Evolutionary conservation across 2,113 vertebrate species (phyloP).

Genomic region (Corynorhinus townsendii): DNA sequence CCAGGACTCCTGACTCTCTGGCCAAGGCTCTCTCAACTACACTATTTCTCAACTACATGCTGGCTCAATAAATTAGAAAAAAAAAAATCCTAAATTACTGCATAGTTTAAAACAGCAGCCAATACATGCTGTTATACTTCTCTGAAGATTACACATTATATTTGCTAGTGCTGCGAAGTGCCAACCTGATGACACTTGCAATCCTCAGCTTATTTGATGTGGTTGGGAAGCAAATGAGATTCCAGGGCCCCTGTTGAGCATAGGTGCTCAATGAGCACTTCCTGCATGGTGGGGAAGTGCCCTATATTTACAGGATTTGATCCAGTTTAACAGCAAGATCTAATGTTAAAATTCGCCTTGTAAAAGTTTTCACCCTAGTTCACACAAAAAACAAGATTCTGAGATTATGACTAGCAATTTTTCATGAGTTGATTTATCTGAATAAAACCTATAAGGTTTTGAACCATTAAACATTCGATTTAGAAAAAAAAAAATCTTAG

Average conservation of each 20-base stretch:
- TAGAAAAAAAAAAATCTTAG: neutral
- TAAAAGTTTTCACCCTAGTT: neutral
- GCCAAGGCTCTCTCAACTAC: neutral
- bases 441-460: constrained; percentile 69
- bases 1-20: neutral
- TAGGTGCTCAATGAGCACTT: constrained; percentile 60
- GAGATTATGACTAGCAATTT: constrained; percentile 15
- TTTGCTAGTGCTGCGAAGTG: constrained; percentile 33
- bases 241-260: constrained; percentile 35
- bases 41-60: neutral
- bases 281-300: constrained; percentile 54
- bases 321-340: constrained; percentile 1
- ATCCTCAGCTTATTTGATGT: constrained; percentile 63
- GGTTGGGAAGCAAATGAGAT: constrained; percentile 71
- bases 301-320: constrained; percentile 55
- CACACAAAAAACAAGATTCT: constrained; percentile 47
- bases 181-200: constrained; percentile 61
- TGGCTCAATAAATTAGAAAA: constrained; percentile 3
- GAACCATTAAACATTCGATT: constrained; percentile 58
- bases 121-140: neutral
- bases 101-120: constrained; percentile 21
- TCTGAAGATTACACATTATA: constrained; percentile 50
- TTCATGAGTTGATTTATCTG: constrained; percentile 54
- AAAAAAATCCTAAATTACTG: constrained; percentile 2
- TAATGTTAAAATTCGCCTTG: constrained; percentile 24